These are phyloP conservation scores for Sylvilagus floridanus DNA, from an alignment of 2,797 vertebrate species.

Conservation along the genomic window DNA sequence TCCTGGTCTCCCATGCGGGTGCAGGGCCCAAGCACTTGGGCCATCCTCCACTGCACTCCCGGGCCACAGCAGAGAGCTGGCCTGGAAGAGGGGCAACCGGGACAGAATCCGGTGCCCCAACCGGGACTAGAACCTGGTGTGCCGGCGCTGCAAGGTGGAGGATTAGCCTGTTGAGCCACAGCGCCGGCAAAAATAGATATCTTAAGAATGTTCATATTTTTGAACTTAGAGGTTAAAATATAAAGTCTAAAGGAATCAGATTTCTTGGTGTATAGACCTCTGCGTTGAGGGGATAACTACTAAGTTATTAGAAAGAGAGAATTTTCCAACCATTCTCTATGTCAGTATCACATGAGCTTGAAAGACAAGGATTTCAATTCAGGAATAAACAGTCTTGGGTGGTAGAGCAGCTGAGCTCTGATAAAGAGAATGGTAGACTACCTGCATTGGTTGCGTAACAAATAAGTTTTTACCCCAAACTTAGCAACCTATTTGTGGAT, in stretches of 20 bases:
- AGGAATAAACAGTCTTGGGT: neutral
- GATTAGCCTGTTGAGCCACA: too few relatives aligned
- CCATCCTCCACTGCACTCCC: too few relatives aligned
- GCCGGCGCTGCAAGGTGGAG: too few relatives aligned
- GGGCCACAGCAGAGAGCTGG: too few relatives aligned
- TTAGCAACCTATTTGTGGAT: neutral
- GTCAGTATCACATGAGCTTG: neutral
- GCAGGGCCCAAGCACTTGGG: too few relatives aligned
- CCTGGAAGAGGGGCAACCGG: too few relatives aligned
- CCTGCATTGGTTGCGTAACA: neutral
- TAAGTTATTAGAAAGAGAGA: neutral
- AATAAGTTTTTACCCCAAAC: neutral
- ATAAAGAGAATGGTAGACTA: neutral
- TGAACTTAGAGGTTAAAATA: neutral
- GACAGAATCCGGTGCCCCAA: too few relatives aligned
- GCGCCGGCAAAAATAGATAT: too few relatives aligned
- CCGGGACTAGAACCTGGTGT: too few relatives aligned
- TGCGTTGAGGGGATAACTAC: neutral
- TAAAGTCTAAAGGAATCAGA: constrained; percentile 29
- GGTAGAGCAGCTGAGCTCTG: neutral
- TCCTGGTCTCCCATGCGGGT: too few relatives aligned
- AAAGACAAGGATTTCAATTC: neutral
- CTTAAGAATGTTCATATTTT: neutral
- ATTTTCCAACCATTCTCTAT: neutral
- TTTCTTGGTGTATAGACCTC: neutral